phyloP scores from a whole-genome alignment of 2,797 vertebrate species.

The Phoxinus dragarum region DNA sequence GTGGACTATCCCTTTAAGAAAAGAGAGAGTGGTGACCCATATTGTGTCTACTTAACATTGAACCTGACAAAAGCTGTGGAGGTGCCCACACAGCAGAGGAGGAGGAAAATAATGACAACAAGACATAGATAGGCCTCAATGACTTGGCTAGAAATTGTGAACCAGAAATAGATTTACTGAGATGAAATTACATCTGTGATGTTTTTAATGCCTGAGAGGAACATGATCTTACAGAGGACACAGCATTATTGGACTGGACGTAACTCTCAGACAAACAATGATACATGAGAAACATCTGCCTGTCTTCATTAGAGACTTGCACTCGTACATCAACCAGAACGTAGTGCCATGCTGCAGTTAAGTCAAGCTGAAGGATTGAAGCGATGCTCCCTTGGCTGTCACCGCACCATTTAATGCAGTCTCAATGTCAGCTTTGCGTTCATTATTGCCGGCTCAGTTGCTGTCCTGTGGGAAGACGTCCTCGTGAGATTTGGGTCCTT shows the following conservation, averaged over 20 bases:
- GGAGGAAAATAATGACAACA: neutral
- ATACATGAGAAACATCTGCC: neutral
- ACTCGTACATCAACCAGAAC: neutral
- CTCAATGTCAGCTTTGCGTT: neutral
- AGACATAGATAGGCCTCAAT: neutral
- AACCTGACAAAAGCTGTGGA: neutral
- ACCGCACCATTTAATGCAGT: neutral
- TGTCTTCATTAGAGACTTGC: neutral
- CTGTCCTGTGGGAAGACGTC: neutral
- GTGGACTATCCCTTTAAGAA: neutral
- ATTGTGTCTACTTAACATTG: neutral
- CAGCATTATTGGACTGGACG: neutral
- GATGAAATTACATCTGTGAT: slow-evolving; percentile 6
- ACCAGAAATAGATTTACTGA: neutral
- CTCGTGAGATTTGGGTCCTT: neutral
- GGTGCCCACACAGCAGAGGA: slow-evolving; percentile 16
- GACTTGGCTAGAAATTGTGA: neutral
- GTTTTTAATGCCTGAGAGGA: neutral
- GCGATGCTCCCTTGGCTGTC: slow-evolving; percentile 26
- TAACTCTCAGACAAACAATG: neutral
- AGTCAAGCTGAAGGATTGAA: slow-evolving; percentile 12
- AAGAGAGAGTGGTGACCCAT: neutral
- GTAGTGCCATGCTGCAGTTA: neutral
- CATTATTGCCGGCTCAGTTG: neutral
- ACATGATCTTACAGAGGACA: neutral